Conservation (phyloP, 92 coral and sea anemone species). For the Porites evermanni region DNA sequence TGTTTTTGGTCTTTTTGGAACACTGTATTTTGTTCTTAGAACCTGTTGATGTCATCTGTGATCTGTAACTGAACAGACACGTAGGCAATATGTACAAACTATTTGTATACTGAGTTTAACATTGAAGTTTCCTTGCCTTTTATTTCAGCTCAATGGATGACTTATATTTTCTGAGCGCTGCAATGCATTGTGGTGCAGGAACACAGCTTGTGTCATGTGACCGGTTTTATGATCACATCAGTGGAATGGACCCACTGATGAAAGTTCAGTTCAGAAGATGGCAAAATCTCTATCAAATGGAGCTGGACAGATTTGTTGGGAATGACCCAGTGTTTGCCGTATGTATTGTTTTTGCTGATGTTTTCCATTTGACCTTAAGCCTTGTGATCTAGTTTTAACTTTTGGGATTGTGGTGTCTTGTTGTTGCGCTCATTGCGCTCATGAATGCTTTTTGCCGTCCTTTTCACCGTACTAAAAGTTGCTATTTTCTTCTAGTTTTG, state of each 20-base stretch:
- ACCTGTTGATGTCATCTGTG: too few species aligned
- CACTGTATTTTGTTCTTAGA: too few species aligned
- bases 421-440: too few species aligned
- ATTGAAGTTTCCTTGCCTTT: neutral
- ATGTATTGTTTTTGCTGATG: neutral
- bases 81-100: too few species aligned
- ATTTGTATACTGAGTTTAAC: too few species aligned
- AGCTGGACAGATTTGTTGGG: constrained; percentile 45
- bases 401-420: too few species aligned
- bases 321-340: constrained; percentile 45
- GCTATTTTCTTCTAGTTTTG: too few species aligned
- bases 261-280: constrained; percentile 66
- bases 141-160: constrained; percentile 80
- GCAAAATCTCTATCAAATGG: constrained; percentile 67
- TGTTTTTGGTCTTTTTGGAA: too few species aligned
- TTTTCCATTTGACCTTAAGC: neutral
- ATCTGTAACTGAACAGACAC: too few species aligned
- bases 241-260: constrained; percentile 50
- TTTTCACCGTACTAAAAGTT: too few species aligned
- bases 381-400: too few species aligned
- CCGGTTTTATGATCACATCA: constrained; percentile 77
- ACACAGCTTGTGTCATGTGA: constrained; percentile 85
- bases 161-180: constrained; percentile 81
- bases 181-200: constrained; percentile 86
- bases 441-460: too few species aligned